These are phyloP conservation scores for Cliona cf. orientalis DNA, from an alignment of 37 sponge, comb jelly and placozoan genomes.

Conservation along the genomic window DNA sequence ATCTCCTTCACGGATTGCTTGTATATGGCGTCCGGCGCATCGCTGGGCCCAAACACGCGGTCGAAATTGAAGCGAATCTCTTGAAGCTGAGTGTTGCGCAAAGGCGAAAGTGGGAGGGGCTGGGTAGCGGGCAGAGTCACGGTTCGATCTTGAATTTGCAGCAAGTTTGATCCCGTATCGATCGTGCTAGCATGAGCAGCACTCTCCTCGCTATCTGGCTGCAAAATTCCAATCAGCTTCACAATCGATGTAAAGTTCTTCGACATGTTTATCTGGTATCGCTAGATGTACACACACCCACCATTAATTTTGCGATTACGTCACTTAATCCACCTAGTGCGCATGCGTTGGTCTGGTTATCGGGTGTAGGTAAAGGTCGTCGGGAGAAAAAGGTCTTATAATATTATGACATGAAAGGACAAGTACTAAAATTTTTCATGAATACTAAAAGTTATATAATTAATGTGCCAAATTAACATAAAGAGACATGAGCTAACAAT, in stretches of 20 bases:
- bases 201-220: not conserved
- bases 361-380: too few species aligned
- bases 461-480: too few species aligned
- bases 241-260: conserved; percentile 45
- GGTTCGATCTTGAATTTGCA: not conserved
- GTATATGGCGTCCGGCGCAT: conserved; percentile 35
- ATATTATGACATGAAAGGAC: too few species aligned
- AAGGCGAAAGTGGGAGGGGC: conserved; percentile 48
- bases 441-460: too few species aligned
- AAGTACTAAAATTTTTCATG: too few species aligned
- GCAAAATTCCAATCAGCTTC: not conserved
- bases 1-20: conserved; percentile 39
- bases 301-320: too few species aligned
- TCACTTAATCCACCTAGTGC: not conserved
- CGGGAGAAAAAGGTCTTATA: too few species aligned
- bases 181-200: not conserved
- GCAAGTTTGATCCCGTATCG: too few species aligned
- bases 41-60: conserved; percentile 7
- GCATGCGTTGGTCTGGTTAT: not conserved
- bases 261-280: conserved; percentile 8
- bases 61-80: too few species aligned
- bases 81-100: conserved; percentile 14
- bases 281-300: not conserved
- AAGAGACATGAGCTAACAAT: too few species aligned
- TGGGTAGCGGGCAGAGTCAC: not conserved